phyloP scores from a whole-genome alignment of 1,140 invertebrate species.

The Triops cancriformis region DNA sequence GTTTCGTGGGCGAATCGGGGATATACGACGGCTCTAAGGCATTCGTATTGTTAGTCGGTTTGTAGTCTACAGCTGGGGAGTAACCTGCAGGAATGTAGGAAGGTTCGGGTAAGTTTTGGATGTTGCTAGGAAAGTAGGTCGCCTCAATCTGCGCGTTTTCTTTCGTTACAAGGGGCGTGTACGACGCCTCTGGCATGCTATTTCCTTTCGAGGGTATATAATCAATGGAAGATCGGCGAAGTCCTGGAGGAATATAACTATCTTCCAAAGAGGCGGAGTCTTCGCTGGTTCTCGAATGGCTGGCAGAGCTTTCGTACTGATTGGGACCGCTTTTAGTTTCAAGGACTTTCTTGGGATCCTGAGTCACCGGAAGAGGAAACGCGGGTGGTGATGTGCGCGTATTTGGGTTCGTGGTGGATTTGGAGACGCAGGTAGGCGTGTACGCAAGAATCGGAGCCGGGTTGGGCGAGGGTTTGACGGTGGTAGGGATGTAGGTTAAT shows the following conservation, averaged over 20 bases:
- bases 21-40: background rate
- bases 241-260: slow-evolving; percentile 16
- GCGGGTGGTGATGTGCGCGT: background rate
- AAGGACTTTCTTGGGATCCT: background rate
- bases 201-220: background rate
- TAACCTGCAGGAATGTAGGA: background rate
- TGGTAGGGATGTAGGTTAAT: background rate
- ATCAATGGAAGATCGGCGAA: background rate
- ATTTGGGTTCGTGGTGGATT: background rate
- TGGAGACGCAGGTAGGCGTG: slow-evolving; percentile 27
- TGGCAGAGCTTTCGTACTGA: background rate
- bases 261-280: slow-evolving; percentile 16
- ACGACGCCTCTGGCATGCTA: background rate
- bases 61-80: slow-evolving; percentile 17
- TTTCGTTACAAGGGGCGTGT: background rate
- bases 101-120: background rate
- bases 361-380: background rate
- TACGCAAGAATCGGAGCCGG: slow-evolving; percentile 18
- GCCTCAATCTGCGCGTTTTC: background rate
- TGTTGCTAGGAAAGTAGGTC: background rate
- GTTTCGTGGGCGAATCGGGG: background rate
- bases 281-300: slow-evolving; percentile 3
- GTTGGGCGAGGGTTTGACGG: background rate
- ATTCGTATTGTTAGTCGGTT: background rate
- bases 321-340: background rate